Evolutionary conservation across 2,113 vertebrate species (phyloP).

Genomic region (Malurus alboscapulatus): DNA sequence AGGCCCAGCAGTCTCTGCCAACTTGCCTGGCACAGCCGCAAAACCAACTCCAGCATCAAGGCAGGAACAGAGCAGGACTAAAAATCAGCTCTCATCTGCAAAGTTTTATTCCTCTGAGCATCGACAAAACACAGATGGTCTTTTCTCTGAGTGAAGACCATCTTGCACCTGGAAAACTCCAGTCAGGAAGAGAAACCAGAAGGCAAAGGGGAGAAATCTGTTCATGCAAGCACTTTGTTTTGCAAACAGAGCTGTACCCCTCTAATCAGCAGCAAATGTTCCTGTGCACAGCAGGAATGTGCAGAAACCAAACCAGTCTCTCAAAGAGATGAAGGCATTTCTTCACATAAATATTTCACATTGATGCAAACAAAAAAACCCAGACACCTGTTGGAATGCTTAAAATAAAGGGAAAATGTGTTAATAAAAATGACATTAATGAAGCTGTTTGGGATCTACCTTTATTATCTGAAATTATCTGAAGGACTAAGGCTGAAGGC

Average conservation of each 20-base stretch:
- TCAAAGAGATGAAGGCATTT: background rate
- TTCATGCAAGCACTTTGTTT: background rate
- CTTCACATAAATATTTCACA: background rate
- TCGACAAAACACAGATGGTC: background rate
- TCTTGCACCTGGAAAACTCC: constrained; percentile 20
- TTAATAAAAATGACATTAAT: background rate
- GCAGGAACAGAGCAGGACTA: background rate
- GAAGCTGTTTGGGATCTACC: background rate
- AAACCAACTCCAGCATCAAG: background rate
- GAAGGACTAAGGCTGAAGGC: background rate
- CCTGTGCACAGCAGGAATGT: background rate
- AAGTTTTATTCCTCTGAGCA: background rate
- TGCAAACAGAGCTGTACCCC: background rate
- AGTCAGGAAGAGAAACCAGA: background rate
- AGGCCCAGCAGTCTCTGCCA: background rate
- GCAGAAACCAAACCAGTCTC: background rate
- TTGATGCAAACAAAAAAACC: background rate
- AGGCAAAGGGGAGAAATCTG: background rate
- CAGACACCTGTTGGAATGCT: background rate
- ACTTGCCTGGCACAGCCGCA: background rate
- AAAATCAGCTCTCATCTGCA: background rate
- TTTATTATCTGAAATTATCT: background rate
- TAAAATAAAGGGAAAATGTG: background rate
- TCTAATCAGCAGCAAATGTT: constrained; percentile 17
- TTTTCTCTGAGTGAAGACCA: background rate